Percentiles rank a stretch among this genome's conserved stretches.
These are phyloP conservation scores for Holothuria glaberrima DNA, from an alignment of 35 echinoderm and acorn worm genomes.

Conservation along the genomic window DNA sequence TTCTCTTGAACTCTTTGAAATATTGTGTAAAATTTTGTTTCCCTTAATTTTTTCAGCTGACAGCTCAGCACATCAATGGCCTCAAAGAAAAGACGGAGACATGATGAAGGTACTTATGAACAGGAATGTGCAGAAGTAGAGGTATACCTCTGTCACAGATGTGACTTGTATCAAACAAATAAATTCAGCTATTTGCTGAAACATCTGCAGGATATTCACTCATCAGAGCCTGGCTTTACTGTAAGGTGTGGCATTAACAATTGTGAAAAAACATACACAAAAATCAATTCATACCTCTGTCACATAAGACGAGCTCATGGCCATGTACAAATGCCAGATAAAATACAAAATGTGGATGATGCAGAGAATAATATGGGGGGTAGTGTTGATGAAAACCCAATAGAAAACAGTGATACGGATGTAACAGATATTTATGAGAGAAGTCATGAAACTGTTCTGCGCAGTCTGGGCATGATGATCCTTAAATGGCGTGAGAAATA, in stretches of 20 bases:
- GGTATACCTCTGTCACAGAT: conserved; percentile 33
- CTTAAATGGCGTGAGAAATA: conserved; percentile 38
- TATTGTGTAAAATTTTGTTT: not conserved
- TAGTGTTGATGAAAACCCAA: not conserved
- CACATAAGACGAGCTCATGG: conserved; percentile 27
- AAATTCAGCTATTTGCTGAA: conserved; percentile 35
- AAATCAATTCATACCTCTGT: conserved; percentile 30
- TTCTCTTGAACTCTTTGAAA: not conserved
- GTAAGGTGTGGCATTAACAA: conserved; percentile 26
- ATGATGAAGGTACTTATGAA: conserved; percentile 13
- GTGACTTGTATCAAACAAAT: conserved; percentile 28
- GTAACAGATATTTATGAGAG: not conserved
- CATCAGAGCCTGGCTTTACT: conserved; percentile 25
- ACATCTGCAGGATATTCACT: conserved; percentile 26
- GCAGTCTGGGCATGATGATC: conserved; percentile 16
- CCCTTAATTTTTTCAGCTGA: not conserved
- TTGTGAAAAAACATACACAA: conserved; percentile 45
- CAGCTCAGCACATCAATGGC: not conserved
- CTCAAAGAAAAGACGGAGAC: not conserved
- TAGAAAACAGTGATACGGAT: not conserved
- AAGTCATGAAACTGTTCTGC: conserved; percentile 25
- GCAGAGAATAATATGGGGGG: not conserved
- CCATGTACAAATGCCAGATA: not conserved
- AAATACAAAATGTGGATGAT: conserved; percentile 30
- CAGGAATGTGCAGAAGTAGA: not conserved